Conservation (phyloP, 2,797 vertebrate genomes). For the Varecia variegata region DNA sequence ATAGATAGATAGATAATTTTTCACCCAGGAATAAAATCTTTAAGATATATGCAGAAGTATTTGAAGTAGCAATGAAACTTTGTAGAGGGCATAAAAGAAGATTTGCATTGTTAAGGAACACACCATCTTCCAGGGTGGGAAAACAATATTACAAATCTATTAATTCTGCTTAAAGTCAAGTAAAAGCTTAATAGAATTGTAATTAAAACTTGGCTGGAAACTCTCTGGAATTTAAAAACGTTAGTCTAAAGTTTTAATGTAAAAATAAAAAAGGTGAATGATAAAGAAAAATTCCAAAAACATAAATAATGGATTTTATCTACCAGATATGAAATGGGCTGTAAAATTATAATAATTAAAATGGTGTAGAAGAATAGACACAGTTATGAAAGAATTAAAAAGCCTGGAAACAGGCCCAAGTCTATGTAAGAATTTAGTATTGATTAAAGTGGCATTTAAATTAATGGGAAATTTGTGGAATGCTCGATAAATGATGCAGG, state of each 20-base stretch:
- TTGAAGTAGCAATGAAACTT: background rate
- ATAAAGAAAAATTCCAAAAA: constrained; percentile 15
- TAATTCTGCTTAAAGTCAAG: background rate
- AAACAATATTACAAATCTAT: background rate
- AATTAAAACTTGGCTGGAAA: constrained; percentile 19
- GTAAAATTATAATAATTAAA: constrained; percentile 64
- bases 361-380: background rate
- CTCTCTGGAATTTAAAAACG: constrained; percentile 13
- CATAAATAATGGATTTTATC: constrained; percentile 49
- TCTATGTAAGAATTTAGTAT: constrained; percentile 33
- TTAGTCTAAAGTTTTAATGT: background rate
- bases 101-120: background rate
- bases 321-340: constrained; percentile 29
- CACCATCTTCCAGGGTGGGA: background rate
- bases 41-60: background rate
- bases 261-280: background rate
- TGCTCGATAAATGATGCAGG: constrained; percentile 37
- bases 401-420: background rate
- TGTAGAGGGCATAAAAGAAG: background rate
- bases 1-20: background rate
- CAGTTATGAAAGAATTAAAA: constrained; percentile 30
- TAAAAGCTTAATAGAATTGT: background rate
- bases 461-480: constrained; percentile 45
- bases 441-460: constrained; percentile 45
- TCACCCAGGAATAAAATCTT: background rate